Percentiles rank a stretch among this genome's conserved stretches.
phyloP scores from a whole-genome alignment of 2,797 vertebrate species.

The Todus mexicanus region DNA sequence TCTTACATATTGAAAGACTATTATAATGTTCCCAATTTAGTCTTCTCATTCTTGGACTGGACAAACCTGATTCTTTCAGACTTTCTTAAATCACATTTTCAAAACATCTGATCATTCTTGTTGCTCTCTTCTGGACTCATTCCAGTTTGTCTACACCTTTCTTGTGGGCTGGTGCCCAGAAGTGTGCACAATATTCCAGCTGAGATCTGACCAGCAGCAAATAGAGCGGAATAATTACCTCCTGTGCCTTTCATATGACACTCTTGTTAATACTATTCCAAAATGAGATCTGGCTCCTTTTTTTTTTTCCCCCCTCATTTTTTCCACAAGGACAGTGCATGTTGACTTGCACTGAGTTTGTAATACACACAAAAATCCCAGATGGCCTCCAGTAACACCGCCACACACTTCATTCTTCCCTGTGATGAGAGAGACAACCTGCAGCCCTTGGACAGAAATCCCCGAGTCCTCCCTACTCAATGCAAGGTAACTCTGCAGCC shows the following conservation, averaged over 20 bases:
- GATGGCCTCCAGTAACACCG: neutral
- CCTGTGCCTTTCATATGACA: slow-evolving; percentile 20
- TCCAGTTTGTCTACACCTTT: slow-evolving; percentile 54
- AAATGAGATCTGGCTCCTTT: neutral
- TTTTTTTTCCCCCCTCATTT: neutral
- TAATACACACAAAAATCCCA: neutral
- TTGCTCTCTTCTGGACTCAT: slow-evolving; percentile 51
- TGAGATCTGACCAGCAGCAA: slow-evolving; percentile 48
- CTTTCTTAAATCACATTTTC: slow-evolving; percentile 60
- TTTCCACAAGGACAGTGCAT: neutral
- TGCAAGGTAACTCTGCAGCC: neutral
- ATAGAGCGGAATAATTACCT: slow-evolving; percentile 53
- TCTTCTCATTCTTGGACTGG: slow-evolving; percentile 34
- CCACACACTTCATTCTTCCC: neutral
- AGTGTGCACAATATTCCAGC: slow-evolving; percentile 53
- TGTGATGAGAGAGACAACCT: neutral
- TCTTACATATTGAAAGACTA: neutral
- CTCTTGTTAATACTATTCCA: neutral
- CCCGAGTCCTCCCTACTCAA: accelerated
- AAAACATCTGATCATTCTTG: slow-evolving; percentile 43
- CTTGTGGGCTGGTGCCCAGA: slow-evolving; percentile 53
- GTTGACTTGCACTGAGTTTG: neutral
- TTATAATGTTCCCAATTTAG: slow-evolving; percentile 32
- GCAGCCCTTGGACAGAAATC: neutral
- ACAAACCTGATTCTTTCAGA: slow-evolving; percentile 32